These are phyloP conservation scores for Phalacrocorax brasilianus DNA, from an alignment of 2,113 vertebrate species.

Conservation along the genomic window DNA sequence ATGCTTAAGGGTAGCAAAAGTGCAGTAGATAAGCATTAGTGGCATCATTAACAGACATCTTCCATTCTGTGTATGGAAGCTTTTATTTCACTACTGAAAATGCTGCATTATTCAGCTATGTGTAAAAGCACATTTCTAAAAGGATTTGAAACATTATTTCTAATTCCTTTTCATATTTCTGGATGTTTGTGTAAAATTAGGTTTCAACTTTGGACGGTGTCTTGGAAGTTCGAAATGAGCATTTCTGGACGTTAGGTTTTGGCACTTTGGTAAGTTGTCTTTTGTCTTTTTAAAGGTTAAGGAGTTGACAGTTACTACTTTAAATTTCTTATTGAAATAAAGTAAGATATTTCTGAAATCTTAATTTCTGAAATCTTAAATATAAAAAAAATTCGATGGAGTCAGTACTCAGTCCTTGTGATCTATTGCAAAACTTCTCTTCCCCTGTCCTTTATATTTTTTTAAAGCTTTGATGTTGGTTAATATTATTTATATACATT, in stretches of 20 bases:
- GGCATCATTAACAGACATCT: not conserved
- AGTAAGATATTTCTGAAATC: not conserved
- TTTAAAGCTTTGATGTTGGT: not conserved
- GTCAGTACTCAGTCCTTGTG: not conserved
- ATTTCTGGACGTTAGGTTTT: constrained; percentile 98
- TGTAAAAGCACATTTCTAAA: not conserved
- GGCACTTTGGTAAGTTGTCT: constrained; percentile 87
- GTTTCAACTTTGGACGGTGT: constrained; percentile 97
- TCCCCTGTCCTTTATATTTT: not conserved
- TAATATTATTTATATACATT: not conserved
- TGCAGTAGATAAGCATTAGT: not conserved
- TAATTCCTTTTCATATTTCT: not conserved
- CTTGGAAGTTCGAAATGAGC: constrained; percentile 95
- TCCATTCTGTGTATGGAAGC: not conserved
- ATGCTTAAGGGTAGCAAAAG: not conserved
- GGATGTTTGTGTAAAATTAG: constrained; percentile 64
- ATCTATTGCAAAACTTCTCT: not conserved
- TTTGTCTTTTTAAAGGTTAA: not conserved
- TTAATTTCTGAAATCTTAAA: not conserved
- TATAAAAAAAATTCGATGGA: not conserved
- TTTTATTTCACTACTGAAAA: not conserved
- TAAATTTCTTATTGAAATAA: not conserved
- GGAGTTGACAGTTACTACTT: not conserved
- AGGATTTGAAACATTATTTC: not conserved
- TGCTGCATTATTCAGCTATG: not conserved